Evolutionary conservation across 2,797 vertebrate genomes (phyloP).

Genomic region (Spinibarbus caldwelli): DNA sequence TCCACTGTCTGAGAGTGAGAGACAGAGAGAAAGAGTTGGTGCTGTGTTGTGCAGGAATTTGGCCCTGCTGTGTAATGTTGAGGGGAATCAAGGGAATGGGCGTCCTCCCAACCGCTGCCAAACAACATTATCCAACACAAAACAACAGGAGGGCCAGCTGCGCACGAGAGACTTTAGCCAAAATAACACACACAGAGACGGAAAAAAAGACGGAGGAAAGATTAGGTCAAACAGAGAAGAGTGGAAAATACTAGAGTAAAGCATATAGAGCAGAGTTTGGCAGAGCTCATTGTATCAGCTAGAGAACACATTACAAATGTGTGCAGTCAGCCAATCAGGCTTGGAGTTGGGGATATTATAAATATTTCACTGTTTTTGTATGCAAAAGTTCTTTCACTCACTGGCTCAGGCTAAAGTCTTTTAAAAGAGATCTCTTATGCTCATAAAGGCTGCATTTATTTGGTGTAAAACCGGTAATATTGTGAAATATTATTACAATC

Average conservation of each 20-base stretch:
- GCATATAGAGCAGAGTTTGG: slow-evolving; percentile 17
- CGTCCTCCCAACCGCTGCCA: slow-evolving; percentile 68
- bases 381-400: neutral
- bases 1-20: neutral
- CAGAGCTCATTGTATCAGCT: neutral
- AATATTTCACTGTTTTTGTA: neutral
- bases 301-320: neutral
- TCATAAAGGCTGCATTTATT: neutral
- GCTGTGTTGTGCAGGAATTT: slow-evolving; percentile 34
- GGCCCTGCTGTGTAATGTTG: slow-evolving; percentile 52
- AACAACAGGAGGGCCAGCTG: slow-evolving; percentile 74
- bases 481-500: neutral
- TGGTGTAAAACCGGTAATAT: neutral
- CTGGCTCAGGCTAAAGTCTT: neutral
- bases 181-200: slow-evolving; percentile 55
- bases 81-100: slow-evolving; percentile 55
- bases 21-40: slow-evolving; percentile 20
- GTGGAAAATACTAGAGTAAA: slow-evolving; percentile 20
- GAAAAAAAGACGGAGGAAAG: slow-evolving; percentile 54
- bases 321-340: neutral
- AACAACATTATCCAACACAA: slow-evolving; percentile 80
- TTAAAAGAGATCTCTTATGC: neutral
- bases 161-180: slow-evolving; percentile 60
- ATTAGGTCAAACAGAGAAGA: slow-evolving; percentile 7
- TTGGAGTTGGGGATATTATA: neutral